phyloP scores from a whole-genome alignment of 2,888 invertebrate species.

The Lymantria dispar region DNA sequence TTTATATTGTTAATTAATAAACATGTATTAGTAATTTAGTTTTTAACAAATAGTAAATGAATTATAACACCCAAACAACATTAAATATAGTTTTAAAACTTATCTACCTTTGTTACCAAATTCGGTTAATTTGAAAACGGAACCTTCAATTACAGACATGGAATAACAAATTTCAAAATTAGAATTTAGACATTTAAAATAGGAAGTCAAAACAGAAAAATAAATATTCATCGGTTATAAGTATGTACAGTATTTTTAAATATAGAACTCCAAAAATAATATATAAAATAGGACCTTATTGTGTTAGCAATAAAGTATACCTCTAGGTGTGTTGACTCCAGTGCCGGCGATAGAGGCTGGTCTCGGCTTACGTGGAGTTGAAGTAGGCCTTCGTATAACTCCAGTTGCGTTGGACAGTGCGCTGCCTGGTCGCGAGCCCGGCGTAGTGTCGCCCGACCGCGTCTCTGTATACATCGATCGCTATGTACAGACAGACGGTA shows the following conservation, averaged over 20 bases:
- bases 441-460: constrained; percentile 89
- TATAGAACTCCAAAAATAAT: not conserved
- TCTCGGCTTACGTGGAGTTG: constrained; percentile 85
- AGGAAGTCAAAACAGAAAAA: not conserved
- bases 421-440: constrained; percentile 92
- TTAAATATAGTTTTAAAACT: constrained; percentile 2
- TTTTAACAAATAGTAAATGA: constrained; percentile 2
- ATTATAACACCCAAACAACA: not conserved
- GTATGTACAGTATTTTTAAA: not conserved
- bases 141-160: constrained; percentile 15
- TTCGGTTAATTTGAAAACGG: constrained; percentile 13
- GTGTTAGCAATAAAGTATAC: constrained; percentile 32
- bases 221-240: too few species aligned
- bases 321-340: constrained; percentile 85
- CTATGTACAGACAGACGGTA: constrained; percentile 27
- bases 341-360: constrained; percentile 89
- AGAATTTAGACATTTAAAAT: not conserved
- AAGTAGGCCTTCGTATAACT: constrained; percentile 77
- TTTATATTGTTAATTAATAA: too few species aligned
- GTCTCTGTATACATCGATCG: constrained; percentile 80
- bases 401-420: constrained; percentile 87
- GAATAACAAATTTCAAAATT: constrained; percentile 5
- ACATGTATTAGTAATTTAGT: not conserved
- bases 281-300: constrained; percentile 1
- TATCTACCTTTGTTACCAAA: constrained; percentile 11